Evolutionary conservation across 35 echinoderm and acorn worm species (phyloP), one percentile per base, ranked within the genome.

Genomic region (Heliocidaris tuberculata): DNA sequence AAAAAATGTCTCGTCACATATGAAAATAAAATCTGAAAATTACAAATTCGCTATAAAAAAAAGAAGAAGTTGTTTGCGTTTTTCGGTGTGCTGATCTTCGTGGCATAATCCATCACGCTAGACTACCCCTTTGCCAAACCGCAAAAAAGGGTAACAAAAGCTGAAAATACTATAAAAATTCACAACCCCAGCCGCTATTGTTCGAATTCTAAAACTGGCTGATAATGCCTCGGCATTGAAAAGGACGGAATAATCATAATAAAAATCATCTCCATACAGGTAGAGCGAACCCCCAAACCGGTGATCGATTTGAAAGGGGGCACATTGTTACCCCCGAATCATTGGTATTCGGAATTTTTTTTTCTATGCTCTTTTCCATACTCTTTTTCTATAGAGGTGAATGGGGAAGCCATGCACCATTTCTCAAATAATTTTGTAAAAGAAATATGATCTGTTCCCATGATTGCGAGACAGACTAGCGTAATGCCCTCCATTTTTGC

Each of bases 261-360:
- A 78, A 56, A 78, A 27, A 78, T 27, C 65, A 78, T 78, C 65
- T 29, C 65, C 65, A 15, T 56, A 78, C 65, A 78, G 65, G 65
- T 78, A 78, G 15, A 19, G 27, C 65, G 21, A 24, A 78, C 65
- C 65, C 65, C 21, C 21, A 78, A 7, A 78, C 65, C 52, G 65
- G 17, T 78, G 65, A 78, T 78, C 27, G 65, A 78, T 78, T 78
- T 78, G 65, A 78, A 78, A 78, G 65, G 65, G 65, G 65, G 65
- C 27, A 78, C 65, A n/a, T 78, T 78, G 65, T n/a, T 78, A 78
- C 65, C 65, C 60, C 59, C 65, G 27, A 78, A 78, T 78, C 65
- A 78, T 78, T 21, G 65, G 65, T 78, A 78, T 78, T 78, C 27
- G 65, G 65, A 0, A n/a, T 78, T 78, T 56, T 78, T 56, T 56